Conservation (phyloP, 2,888 invertebrate species). For the Tillus elongatus region DNA sequence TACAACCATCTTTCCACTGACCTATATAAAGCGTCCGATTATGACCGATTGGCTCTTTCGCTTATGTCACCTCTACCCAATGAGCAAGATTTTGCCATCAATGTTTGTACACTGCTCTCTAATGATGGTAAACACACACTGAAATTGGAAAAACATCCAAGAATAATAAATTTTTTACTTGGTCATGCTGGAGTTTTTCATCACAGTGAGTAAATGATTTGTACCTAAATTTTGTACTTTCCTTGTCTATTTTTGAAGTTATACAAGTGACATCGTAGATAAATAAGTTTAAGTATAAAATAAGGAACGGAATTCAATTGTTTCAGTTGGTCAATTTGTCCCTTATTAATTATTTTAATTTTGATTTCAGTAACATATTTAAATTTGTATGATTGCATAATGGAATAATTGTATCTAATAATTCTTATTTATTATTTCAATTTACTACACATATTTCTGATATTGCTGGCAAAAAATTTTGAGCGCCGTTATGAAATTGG, state of each 20-base stretch:
- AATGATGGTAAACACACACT: slow-evolving; percentile 88
- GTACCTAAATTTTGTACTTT: too few species aligned
- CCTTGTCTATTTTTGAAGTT: slow-evolving; percentile 7
- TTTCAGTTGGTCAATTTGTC: too few species aligned
- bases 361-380: too few species aligned
- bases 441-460: too few species aligned
- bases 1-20: slow-evolving; percentile 60
- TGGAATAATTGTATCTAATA: too few species aligned
- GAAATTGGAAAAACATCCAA: slow-evolving; percentile 75
- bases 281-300: not conserved
- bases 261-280: slow-evolving; percentile 6
- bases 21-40: slow-evolving; percentile 62
- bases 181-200: slow-evolving; percentile 93
- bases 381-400: too few species aligned
- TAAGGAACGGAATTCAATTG: slow-evolving; percentile 1
- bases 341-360: too few species aligned
- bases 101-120: slow-evolving; percentile 90
- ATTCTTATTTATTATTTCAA: too few species aligned
- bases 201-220: slow-evolving; percentile 54
- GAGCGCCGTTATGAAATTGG: too few species aligned
- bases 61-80: slow-evolving; percentile 94
- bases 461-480: too few species aligned
- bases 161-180: slow-evolving; percentile 77
- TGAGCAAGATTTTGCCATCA: slow-evolving; percentile 97
- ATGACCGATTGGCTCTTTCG: slow-evolving; percentile 81